Base-by-base conservation (phyloP, 2,797 vertebrate genomes). In the Pantherophis alleghaniensis region DNA sequence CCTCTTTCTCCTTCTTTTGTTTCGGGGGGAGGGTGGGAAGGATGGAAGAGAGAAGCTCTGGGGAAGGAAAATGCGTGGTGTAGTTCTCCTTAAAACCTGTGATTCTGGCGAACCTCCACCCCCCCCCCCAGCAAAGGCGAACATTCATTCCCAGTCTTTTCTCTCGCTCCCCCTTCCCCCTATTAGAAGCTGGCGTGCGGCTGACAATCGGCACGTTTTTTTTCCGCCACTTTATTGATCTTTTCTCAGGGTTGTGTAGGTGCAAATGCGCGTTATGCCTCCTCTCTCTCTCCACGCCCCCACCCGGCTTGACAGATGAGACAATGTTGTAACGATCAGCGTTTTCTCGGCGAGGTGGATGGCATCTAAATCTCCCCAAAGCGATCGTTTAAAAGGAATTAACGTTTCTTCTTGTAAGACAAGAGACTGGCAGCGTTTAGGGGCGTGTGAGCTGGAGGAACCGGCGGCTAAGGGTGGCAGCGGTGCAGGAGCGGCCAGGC, bases 171-270 rank as follows among this genome's bases (percentile, higher is more conserved):
- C 83, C 47, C 51, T 10, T 14, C 47, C 9, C 6, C 42, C 16
- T 47, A 6, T 63, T 28, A 79, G 79, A 14, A 60, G 32, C 26
- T 53, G 51, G 79, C 86, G 89, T 53, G 1, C 93, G 57, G 94
- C 95, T 94, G 92, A 95, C 91, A 90, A 94, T 96, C 96, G 93
- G 93, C 93, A 56, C 92, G 26, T 96, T 94, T 94, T 88, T 74
- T 74, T n/a, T n/a, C 24, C 95, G 0, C 83, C 88, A 90, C 87
- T 92, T 83, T 95, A 95, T 96, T 92, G 96, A 95, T 92, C 3
- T 32, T 79, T 56, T 88, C 95, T 95, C 93, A 92, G 94, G 95
- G 92, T 90, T 59, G 20, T 26, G 79, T 20, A 16, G 37, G 92
- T 53, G 88, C n/a, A 63, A 55, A 86, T 32, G 47, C 22, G 26